Percentiles rank a stretch among this genome's conserved stretches.
Conservation (phyloP, 2,113 vertebrate genomes). For the Excalfactoria chinensis region DNA sequence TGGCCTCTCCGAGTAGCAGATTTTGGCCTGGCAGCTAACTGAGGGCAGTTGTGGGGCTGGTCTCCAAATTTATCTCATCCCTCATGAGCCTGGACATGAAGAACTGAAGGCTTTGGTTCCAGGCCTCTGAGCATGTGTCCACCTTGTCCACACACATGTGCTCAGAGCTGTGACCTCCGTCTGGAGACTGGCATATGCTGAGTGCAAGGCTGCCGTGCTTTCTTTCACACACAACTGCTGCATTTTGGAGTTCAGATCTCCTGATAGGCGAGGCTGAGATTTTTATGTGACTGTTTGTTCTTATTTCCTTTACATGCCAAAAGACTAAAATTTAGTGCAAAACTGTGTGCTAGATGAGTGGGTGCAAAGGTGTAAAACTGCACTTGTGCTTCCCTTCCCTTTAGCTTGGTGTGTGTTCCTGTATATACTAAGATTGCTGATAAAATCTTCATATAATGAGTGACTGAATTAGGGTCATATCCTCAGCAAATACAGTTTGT, state of each 20-base stretch:
- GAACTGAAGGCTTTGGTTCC: background rate
- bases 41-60: background rate
- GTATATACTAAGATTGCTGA: background rate
- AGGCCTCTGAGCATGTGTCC: background rate
- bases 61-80: background rate
- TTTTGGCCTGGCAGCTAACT: background rate
- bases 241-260: background rate
- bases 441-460: background rate
- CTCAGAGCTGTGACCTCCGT: background rate
- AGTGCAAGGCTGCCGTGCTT: background rate
- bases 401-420: background rate
- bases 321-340: background rate
- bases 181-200: background rate
- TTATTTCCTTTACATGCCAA: background rate
- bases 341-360: background rate
- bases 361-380: background rate
- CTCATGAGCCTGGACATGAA: background rate
- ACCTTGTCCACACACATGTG: fast-evolving
- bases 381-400: background rate
- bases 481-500: background rate
- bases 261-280: background rate
- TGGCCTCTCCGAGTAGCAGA: background rate
- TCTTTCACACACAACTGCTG: background rate
- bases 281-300: background rate
- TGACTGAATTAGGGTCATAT: background rate